Conservation (phyloP, 2,888 invertebrate species). For the Rhaphigaster nebulosa region DNA sequence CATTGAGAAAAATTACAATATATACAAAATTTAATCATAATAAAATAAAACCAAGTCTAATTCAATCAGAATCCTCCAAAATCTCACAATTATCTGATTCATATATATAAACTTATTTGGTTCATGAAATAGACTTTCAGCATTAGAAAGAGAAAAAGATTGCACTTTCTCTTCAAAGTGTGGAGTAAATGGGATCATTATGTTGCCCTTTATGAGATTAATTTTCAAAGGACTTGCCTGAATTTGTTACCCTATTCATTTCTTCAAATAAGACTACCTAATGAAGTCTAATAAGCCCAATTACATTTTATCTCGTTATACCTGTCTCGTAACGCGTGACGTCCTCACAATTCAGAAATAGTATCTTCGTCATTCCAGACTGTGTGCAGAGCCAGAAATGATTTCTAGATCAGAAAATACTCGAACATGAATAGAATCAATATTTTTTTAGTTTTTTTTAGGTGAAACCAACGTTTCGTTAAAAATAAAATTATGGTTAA, state of each 20-base stretch:
- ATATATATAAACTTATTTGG: neutral
- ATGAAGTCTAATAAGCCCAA: neutral
- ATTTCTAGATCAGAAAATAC: too few species aligned
- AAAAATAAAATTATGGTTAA: too few species aligned
- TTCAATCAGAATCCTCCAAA: neutral
- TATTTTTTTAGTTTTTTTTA: too few species aligned
- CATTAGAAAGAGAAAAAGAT: neutral
- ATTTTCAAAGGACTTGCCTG: neutral
- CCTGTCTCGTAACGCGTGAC: neutral
- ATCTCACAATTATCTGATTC: neutral
- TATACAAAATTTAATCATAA: too few species aligned
- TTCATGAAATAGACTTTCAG: neutral
- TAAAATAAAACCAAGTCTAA: too few species aligned
- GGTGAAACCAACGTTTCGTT: too few species aligned
- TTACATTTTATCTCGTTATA: neutral
- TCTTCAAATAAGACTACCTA: slow-evolving; percentile 1
- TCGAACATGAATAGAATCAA: too few species aligned
- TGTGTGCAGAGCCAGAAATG: too few species aligned
- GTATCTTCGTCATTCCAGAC: neutral
- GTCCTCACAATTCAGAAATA: neutral
- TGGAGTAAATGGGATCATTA: slow-evolving; percentile 17
- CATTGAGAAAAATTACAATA: too few species aligned
- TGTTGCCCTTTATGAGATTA: neutral
- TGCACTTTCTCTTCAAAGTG: neutral
- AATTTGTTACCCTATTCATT: slow-evolving; percentile 13